These are phyloP conservation scores for Cancer borealis DNA, from an alignment of 2,888 invertebrate species.

Conservation along the genomic window DNA sequence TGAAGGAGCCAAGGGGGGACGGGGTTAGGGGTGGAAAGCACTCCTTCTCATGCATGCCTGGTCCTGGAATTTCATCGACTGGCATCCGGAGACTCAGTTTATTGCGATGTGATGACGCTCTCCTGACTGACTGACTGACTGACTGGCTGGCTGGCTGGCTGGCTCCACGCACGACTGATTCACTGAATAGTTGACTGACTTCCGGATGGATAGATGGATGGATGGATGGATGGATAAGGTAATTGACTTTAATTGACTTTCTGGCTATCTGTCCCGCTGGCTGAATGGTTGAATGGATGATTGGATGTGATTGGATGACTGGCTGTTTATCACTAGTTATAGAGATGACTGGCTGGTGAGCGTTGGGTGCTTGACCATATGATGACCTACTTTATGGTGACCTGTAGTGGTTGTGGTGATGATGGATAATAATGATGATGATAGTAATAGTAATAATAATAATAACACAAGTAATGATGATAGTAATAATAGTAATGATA, in stretches of 20 bases:
- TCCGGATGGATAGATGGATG: not conserved
- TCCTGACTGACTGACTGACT: not conserved
- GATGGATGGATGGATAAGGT: not conserved
- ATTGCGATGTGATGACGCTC: not conserved
- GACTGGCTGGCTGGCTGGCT: not conserved
- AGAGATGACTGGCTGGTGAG: not conserved
- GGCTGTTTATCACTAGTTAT: not conserved
- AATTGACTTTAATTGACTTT: not conserved
- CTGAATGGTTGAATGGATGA: not conserved
- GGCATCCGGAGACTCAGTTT: constrained; percentile 20
- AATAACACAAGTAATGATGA: not conserved
- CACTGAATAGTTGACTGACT: not conserved
- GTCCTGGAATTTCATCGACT: not conserved
- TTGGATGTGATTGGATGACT: not conserved
- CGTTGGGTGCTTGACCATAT: not conserved
- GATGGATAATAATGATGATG: not conserved
- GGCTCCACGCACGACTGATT: not conserved
- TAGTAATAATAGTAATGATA: not conserved
- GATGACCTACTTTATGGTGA: not conserved
- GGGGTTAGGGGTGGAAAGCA: not conserved
- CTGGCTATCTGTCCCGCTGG: not conserved
- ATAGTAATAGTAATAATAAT: too few relatives aligned
- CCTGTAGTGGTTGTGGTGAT: not conserved
- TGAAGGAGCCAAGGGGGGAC: not conserved
- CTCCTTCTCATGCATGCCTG: not conserved